Evolutionary conservation across 2,888 invertebrate species (phyloP), one percentile per base, ranked within the genome.

Genomic region (Lepidonotus clava): DNA sequence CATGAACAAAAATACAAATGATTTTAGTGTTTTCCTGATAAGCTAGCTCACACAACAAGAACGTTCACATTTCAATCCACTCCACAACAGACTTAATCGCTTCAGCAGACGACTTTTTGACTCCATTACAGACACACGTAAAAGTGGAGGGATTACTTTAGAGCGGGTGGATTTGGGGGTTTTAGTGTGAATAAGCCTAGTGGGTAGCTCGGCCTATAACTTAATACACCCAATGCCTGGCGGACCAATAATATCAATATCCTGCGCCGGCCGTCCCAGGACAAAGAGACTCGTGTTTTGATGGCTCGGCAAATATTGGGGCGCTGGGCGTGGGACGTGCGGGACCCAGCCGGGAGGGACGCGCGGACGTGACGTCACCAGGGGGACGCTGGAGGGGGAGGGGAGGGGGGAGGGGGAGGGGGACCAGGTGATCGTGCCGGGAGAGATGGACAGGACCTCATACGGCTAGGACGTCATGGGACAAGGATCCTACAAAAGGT

Each of bases 201-300:
- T 28, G 61, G 61, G 61, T 61, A 28, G 61, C 61, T 28, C 28
- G 24, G 24, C 61, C 11, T 18, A 61, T 61, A 61, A 61, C 61
- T 61, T 61, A 28, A 61, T 61, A 61, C 61, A 61, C 61, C 61
- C 24, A 11, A 28, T 61, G 24, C 61, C 61, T 28, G 28, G 11
- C n/a, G 28, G 61, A 11, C 61, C 61, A n/a, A 61, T 24, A 61
- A 61, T 61, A 61, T 56, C 56, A n/a, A 56, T 56, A 56, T 76
- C 38, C 36, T 28, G 24, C 6, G 14, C 36, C 38, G 24, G 36
- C 38, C 18, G 67, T 76, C 36, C 21, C 28, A 21, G 40, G 40
- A 76, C 76, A 76, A 76, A 76, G 76, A 76, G 38, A 76, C 76
- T 76, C 76, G 76, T 76, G 76, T 76, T 76, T 36, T 40, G 76